Evolutionary conservation across 2,113 vertebrate genomes (phyloP).

Genomic region (Pardalotus punctatus): DNA sequence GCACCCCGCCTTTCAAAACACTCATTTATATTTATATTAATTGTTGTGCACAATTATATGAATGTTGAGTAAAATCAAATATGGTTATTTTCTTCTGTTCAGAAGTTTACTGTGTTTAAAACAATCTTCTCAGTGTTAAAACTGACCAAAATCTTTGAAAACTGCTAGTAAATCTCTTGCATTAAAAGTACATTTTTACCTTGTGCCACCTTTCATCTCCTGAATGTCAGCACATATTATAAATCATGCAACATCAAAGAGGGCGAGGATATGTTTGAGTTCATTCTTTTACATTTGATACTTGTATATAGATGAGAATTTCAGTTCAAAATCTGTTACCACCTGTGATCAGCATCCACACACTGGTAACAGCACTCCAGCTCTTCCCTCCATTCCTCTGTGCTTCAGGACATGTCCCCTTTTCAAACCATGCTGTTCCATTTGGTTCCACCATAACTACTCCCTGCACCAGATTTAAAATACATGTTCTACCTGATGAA

Average conservation of each 20-base stretch:
- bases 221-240: slow-evolving; percentile 1
- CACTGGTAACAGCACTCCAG: not conserved
- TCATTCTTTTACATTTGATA: not conserved
- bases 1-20: not conserved
- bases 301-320: not conserved
- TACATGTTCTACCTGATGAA: not conserved
- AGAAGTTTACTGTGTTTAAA: not conserved
- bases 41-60: not conserved
- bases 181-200: not conserved
- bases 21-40: not conserved
- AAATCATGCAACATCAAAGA: not conserved
- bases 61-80: not conserved
- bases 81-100: not conserved
- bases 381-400: not conserved
- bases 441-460: not conserved
- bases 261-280: not conserved
- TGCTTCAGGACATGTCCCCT: not conserved
- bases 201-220: not conserved
- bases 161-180: not conserved
- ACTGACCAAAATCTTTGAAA: not conserved
- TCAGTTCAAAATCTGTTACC: not conserved
- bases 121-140: not conserved
- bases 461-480: not conserved
- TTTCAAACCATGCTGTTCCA: not conserved
- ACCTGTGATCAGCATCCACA: not conserved